Conservation (phyloP, 2,797 vertebrate genomes). For the Thunnus albacares region DNA sequence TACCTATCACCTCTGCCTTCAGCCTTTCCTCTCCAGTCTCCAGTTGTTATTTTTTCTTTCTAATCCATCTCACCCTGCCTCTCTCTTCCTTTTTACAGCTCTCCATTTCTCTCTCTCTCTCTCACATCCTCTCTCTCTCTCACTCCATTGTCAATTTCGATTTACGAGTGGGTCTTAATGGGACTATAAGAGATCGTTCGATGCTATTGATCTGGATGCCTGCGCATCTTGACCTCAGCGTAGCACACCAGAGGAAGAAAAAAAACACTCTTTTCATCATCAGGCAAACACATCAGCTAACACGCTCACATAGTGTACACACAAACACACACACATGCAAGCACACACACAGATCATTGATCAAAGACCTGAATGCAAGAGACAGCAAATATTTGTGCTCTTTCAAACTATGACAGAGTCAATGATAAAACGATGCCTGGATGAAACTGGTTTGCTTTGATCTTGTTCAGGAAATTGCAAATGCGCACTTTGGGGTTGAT, state of each 20-base stretch:
- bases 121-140: conserved; percentile 43
- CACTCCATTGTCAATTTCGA: conserved; percentile 80
- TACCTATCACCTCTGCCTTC: conserved; percentile 47
- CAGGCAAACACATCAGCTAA: conserved; percentile 64
- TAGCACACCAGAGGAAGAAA: conserved; percentile 60
- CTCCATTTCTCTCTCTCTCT: conserved; percentile 27
- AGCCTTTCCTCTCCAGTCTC: conserved; percentile 44
- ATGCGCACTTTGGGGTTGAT: conserved; percentile 43
- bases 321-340: conserved; percentile 22
- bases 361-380: conserved; percentile 75
- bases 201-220: conserved; percentile 82
- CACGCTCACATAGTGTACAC: conserved; percentile 37
- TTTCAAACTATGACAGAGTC: conserved; percentile 63
- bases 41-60: conserved; percentile 45
- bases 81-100: conserved; percentile 45
- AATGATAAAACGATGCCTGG: conserved; percentile 52
- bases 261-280: conserved; percentile 75
- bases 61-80: conserved; percentile 43
- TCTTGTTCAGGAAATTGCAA: conserved; percentile 58
- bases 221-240: conserved; percentile 76
- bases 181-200: conserved; percentile 82
- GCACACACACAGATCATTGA: conserved; percentile 66
- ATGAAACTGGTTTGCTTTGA: conserved; percentile 56
- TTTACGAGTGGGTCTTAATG: conserved; percentile 82
- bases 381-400: conserved; percentile 77